Base-by-base conservation (phyloP, 2,113 vertebrate species). In the Chaetodon auriga region DNA sequence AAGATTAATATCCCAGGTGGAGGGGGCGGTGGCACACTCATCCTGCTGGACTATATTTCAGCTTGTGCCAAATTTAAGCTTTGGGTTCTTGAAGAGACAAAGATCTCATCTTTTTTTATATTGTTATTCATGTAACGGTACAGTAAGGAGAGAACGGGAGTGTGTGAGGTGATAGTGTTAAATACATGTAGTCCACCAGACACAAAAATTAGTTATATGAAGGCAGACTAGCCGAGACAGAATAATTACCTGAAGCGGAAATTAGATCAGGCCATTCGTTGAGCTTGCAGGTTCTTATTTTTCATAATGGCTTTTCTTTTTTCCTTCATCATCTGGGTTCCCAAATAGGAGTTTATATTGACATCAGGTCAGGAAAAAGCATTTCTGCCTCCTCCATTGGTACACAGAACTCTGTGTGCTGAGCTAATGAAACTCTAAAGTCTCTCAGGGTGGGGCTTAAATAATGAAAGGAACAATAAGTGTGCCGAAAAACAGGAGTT, bases 191-290 rank as follows among this genome's bases (percentile, higher is more conserved):
- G 48, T 58, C 66, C 43, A 64, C 66, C 11, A 36, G 58, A 53
- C 15, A 30, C 64, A 41, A 13, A 30, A 85, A 85, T 80, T 68
- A 55, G 18, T 68, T 25, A 74, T 49, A 76, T 45, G 13, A 21
- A 57, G 21, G 19, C 14, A 38, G 62, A 73, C 30, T 7, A 46
- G 23, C 54, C 15, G 21, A 38, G 64, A 60, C 25, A 75, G 64
- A 76, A 75, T 84, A 72, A 83, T 85, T 81, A 86, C 64, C 72
- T 51, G 57, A 35, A 65, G 68, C 72, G 84, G 63, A 81, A 86
- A 84, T 84, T 55, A 80, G 51, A 85, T 73, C 70, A 66, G 18
- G 41, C 41, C 14, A 81, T 78, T 75, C 65, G 48, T 46, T 74
- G 58, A 65, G 25, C 66, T 68, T 68, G 66, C 12, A 0, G 46